phyloP scores from a whole-genome alignment of 2,888 invertebrate species.

The Amphipoea lucens region DNA sequence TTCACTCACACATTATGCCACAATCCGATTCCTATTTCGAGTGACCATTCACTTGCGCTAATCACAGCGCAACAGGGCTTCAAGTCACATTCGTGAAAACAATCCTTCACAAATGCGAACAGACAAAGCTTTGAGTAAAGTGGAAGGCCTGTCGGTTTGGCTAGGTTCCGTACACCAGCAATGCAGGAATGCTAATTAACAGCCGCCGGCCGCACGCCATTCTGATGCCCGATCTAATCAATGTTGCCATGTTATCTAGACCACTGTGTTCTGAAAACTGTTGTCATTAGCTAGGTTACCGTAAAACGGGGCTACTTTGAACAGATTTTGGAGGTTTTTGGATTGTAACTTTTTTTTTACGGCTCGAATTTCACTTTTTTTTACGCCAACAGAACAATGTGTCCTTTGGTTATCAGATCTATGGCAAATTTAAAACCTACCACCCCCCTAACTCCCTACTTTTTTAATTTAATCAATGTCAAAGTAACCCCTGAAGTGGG shows the following conservation, averaged over 20 bases:
- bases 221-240: slow-evolving; percentile 59
- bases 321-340: no score
- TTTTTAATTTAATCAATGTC: no score
- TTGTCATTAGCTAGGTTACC: slow-evolving; percentile 26
- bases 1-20: neutral
- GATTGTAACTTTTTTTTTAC: no score
- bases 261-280: slow-evolving; percentile 48
- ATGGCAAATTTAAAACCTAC: no score
- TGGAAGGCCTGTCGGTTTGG: slow-evolving; percentile 56
- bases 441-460: no score
- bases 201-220: slow-evolving; percentile 61
- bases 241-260: slow-evolving; percentile 56
- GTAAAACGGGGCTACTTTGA: no score
- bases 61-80: slow-evolving; percentile 49
- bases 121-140: slow-evolving; percentile 67
- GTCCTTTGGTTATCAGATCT: no score
- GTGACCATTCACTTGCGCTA: slow-evolving; percentile 44
- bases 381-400: no score
- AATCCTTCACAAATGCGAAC: slow-evolving; percentile 58
- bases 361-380: no score
- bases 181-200: slow-evolving; percentile 73
- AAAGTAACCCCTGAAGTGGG: no score
- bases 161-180: slow-evolving; percentile 59
- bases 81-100: slow-evolving; percentile 56
- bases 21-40: slow-evolving; percentile 40